Conservation (phyloP, 1,140 invertebrate species). For the Monomorium pharaonis region DNA sequence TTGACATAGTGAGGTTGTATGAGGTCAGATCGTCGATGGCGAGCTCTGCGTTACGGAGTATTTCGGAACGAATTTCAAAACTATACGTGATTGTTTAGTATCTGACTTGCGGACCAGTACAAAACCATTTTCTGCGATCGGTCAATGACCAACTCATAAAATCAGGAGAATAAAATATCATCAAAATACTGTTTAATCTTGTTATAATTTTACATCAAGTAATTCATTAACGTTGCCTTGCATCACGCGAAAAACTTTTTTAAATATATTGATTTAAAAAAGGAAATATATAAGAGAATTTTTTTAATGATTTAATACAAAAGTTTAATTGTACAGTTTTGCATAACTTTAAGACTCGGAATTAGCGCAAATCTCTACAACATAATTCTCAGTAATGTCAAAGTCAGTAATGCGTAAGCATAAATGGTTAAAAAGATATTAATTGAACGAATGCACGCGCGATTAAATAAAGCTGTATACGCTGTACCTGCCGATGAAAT, state of each 20-base stretch:
- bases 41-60: slow-evolving; percentile 1
- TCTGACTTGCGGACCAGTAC: slow-evolving; percentile 24
- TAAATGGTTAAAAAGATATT: not conserved
- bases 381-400: not conserved
- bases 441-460: not conserved
- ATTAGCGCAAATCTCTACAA: not conserved
- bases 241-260: not conserved
- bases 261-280: not conserved
- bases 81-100: slow-evolving; percentile 33
- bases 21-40: slow-evolving; percentile 31
- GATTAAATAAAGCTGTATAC: slow-evolving; percentile 19
- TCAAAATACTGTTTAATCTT: not conserved
- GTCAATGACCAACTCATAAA: not conserved
- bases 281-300: not conserved
- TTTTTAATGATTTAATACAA: not conserved
- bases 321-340: not conserved
- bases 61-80: slow-evolving; percentile 69
- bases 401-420: not conserved
- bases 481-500: slow-evolving; percentile 30
- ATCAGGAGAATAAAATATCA: slow-evolving; percentile 1
- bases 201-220: not conserved
- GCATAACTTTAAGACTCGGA: not conserved
- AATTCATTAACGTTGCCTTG: not conserved
- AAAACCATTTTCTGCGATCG: slow-evolving; percentile 8
- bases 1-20: slow-evolving; percentile 7